phyloP scores from a whole-genome alignment of 2,888 invertebrate species.

The Tinea semifulvella region DNA sequence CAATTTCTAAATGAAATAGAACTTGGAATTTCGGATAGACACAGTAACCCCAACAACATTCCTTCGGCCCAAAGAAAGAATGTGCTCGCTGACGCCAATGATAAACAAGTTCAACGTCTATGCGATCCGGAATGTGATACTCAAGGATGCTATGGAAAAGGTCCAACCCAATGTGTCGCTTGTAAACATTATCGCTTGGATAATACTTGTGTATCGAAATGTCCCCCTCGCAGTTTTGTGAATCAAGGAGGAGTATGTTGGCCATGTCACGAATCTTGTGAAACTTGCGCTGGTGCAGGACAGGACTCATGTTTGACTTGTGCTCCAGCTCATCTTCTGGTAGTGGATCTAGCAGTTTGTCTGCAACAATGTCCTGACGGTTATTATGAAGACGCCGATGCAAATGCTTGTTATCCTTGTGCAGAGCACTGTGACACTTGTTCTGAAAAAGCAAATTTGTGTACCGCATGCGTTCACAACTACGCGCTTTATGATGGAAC shows the following conservation, averaged over 20 bases:
- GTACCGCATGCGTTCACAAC: conserved; percentile 88
- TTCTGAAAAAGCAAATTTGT: conserved; percentile 83
- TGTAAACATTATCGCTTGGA: conserved; percentile 85
- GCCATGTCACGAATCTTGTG: conserved; percentile 89
- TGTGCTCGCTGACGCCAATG: conserved; percentile 69
- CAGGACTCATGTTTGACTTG: conserved; percentile 88
- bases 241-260: conserved; percentile 84
- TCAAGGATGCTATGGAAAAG: conserved; percentile 86
- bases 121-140: conserved; percentile 83
- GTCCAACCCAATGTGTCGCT: conserved; percentile 83
- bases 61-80: conserved; percentile 68
- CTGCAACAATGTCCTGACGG: conserved; percentile 89
- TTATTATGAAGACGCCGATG: conserved; percentile 82
- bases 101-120: conserved; percentile 70
- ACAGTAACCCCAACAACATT: conserved; percentile 73
- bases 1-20: conserved; percentile 60
- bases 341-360: conserved; percentile 86
- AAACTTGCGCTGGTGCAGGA: conserved; percentile 87
- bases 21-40: conserved; percentile 67
- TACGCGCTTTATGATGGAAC: conserved; percentile 84
- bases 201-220: conserved; percentile 85
- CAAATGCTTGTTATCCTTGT: conserved; percentile 85
- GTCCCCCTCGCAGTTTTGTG: conserved; percentile 85
- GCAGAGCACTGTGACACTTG: conserved; percentile 89
- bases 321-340: conserved; percentile 83